Conservation (phyloP, 1,140 invertebrate genomes). For the Lysiphlebus fabarum region DNA sequence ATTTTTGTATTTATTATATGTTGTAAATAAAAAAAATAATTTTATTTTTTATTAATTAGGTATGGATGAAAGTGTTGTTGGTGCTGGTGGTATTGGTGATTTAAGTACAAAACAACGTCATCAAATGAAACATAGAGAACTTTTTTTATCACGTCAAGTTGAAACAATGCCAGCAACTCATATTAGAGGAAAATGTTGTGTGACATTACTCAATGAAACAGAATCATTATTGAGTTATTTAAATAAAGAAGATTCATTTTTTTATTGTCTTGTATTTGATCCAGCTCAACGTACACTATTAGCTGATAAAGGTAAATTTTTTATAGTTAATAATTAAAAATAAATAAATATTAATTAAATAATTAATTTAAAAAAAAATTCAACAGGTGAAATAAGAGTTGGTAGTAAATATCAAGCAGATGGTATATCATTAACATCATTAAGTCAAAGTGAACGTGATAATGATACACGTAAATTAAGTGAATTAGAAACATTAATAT, state of each 20-base stretch:
- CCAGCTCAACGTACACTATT: constrained; percentile 96
- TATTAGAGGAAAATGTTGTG: constrained; percentile 98
- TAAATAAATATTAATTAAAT: background rate
- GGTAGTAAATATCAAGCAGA: constrained; percentile 97
- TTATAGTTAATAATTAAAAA: constrained; percentile 7
- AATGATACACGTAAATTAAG: constrained; percentile 63
- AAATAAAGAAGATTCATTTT: constrained; percentile 98
- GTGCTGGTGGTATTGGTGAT: constrained; percentile 56
- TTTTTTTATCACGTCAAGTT: constrained; percentile 96
- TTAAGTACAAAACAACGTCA: constrained; percentile 78
- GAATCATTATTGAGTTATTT: constrained; percentile 94
- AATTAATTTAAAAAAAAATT: background rate
- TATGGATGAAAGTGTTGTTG: constrained; percentile 54
- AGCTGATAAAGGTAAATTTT: constrained; percentile 89
- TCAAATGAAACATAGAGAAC: constrained; percentile 94
- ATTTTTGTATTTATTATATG: too few species aligned
- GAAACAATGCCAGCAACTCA: constrained; percentile 97
- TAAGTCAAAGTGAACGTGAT: constrained; percentile 69
- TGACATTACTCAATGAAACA: constrained; percentile 97
- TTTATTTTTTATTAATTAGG: constrained; percentile 44
- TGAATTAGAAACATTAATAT: constrained; percentile 88
- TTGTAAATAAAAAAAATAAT: constrained; percentile 9
- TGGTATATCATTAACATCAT: constrained; percentile 38
- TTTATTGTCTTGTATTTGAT: constrained; percentile 99
- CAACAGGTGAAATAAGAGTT: constrained; percentile 67